phyloP scores from a whole-genome alignment of 2,888 invertebrate genomes.

The Philereme transversata region DNA sequence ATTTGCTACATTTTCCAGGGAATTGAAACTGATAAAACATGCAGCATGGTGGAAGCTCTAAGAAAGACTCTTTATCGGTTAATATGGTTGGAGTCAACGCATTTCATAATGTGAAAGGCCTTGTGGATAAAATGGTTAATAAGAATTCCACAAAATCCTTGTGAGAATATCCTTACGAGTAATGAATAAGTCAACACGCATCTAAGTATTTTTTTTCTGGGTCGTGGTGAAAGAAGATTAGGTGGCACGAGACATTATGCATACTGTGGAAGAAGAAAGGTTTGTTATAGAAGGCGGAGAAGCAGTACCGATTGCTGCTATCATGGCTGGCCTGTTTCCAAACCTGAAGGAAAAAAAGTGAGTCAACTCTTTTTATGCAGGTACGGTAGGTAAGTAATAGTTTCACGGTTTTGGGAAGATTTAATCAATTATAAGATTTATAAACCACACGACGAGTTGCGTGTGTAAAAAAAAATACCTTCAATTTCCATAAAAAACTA shows the following conservation, averaged over 20 bases:
- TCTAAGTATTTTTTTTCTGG: conserved; percentile 50
- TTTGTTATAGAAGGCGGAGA: conserved; percentile 96
- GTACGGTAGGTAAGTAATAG: too few species aligned
- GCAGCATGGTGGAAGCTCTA: conserved; percentile 69
- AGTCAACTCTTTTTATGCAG: conserved; percentile 32
- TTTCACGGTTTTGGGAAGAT: too few species aligned
- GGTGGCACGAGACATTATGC: conserved; percentile 92
- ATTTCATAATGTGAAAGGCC: conserved; percentile 65
- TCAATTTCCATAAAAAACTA: too few species aligned
- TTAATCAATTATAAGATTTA: too few species aligned
- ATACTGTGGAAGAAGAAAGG: conserved; percentile 91
- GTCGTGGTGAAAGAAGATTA: conserved; percentile 93
- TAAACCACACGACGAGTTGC: too few species aligned
- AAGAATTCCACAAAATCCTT: neutral
- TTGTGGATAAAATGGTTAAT: conserved; percentile 75
- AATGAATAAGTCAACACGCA: neutral
- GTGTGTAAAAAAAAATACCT: too few species aligned
- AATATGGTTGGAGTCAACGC: conserved; percentile 71
- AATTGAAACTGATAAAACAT: conserved; percentile 68
- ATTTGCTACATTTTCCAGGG: conserved; percentile 51
- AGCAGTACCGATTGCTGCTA: conserved; percentile 90
- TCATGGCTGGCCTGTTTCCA: conserved; percentile 90
- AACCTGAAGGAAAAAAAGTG: conserved; percentile 93
- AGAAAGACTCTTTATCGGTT: conserved; percentile 89
- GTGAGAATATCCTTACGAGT: too few species aligned